Evolutionary conservation across 2,797 vertebrate genomes (phyloP), one percentile per base, ranked within the genome.

Genomic region (Eulemur coronatus): DNA sequence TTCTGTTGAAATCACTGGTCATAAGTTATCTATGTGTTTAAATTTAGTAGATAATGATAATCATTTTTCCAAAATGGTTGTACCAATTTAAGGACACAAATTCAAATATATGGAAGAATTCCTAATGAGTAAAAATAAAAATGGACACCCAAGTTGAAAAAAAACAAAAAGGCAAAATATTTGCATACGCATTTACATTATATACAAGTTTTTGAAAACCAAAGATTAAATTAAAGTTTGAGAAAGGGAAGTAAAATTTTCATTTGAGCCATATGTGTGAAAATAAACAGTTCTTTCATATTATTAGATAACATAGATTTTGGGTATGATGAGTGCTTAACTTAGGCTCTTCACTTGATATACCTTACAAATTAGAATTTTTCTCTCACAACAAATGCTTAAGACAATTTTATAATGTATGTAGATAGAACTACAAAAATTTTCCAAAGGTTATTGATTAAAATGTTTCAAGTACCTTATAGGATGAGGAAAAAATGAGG

Each of bases 241-340:
- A 81, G 22, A 91, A 57, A 90, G 38, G 26, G 48, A 97, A 52
- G 7, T n/a, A 38, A 88, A 22, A 69, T 48, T 82, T 33, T 93
- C 15, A 43, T 50, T 52, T 85, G 46, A 94, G 79, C 2, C 35
- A 70, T 35, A 90, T 10, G 7, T 93, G 48, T 78, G 55, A 79
- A 89, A 92, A 52, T 73, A 70, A 92, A 46, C 88, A 41, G 18
- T 46, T 70, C 0, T 92, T 88, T 92, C 52, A 70, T 57, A 84
- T 96, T 87, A 79, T 76, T 89, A 76, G 43, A 73, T 18, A 90
- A 55, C 22, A 61, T 26, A 8, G 35, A 88, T 96, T 92, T 48
- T 1, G 63, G 73, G 38, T 59, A 28, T 63, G 17, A 82, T 67
- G 84, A 78, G 28, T 78, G 46, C 6, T 73, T 87, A 50, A 20